Evolutionary conservation across 2,797 vertebrate genomes (phyloP).

Genomic region (Acanthiza pusilla): DNA sequence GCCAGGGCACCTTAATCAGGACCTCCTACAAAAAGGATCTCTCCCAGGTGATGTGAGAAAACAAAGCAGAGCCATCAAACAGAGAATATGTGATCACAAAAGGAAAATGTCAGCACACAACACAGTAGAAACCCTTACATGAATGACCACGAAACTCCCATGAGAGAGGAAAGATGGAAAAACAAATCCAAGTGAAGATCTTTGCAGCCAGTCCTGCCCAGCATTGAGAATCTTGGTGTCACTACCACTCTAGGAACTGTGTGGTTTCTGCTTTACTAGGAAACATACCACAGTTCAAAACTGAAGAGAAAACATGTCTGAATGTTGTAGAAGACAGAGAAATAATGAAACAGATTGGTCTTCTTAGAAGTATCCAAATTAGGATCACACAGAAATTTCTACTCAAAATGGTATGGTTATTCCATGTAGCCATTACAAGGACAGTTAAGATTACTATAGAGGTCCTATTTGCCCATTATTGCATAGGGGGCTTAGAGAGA

Average conservation of each 20-base stretch:
- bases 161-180: neutral
- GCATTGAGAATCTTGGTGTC: neutral
- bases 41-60: neutral
- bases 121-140: neutral
- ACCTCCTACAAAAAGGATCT: neutral
- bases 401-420: neutral
- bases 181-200: neutral
- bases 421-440: neutral
- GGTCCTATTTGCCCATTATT: neutral
- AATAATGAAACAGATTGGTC: neutral
- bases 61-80: neutral
- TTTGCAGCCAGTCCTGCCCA: neutral
- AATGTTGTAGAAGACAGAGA: neutral
- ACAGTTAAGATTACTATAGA: neutral
- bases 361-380: neutral
- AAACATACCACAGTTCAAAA: neutral
- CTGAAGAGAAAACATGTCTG: neutral
- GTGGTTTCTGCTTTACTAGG: neutral
- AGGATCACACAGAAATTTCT: neutral
- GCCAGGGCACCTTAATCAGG: neutral
- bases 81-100: neutral
- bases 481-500: neutral
- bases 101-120: neutral
- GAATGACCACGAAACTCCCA: neutral
- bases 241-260: neutral